Conservation (phyloP, 2,113 vertebrate species). For the Pachycephala philippinensis region DNA sequence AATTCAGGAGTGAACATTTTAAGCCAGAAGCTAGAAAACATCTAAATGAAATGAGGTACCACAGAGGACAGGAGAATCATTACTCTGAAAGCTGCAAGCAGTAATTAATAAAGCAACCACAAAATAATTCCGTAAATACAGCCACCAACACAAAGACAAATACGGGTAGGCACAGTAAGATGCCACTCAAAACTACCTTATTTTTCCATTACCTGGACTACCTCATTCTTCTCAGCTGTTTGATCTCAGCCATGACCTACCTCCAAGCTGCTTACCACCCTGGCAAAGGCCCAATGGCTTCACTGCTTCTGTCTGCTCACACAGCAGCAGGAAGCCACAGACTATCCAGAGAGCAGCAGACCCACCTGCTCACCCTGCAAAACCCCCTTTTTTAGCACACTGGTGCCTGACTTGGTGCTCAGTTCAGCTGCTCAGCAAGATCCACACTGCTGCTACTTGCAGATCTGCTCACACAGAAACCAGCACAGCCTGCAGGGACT, state of each 20-base stretch:
- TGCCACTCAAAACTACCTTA: neutral
- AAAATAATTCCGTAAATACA: neutral
- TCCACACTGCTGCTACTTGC: neutral
- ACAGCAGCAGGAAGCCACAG: neutral
- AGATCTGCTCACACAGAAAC: neutral
- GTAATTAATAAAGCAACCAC: neutral
- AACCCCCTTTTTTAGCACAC: rapidly evolving
- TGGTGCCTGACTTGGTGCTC: neutral
- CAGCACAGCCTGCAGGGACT: neutral
- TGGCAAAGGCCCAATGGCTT: neutral
- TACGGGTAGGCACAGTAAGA: neutral
- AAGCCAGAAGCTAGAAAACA: neutral
- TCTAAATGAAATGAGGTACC: neutral
- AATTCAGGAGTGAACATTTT: neutral
- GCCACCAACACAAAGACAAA: neutral
- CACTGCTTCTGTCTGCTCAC: neutral
- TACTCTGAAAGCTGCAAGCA: neutral
- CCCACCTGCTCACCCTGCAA: neutral
- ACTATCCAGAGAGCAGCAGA: neutral
- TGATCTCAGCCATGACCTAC: neutral
- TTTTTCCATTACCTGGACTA: neutral
- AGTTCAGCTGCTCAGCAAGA: neutral
- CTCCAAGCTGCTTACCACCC: neutral
- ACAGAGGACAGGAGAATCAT: neutral
- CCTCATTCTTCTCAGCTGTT: neutral